These are phyloP conservation scores for Fabriciana adippe DNA, from an alignment of 2,888 invertebrate species.

Conservation along the genomic window DNA sequence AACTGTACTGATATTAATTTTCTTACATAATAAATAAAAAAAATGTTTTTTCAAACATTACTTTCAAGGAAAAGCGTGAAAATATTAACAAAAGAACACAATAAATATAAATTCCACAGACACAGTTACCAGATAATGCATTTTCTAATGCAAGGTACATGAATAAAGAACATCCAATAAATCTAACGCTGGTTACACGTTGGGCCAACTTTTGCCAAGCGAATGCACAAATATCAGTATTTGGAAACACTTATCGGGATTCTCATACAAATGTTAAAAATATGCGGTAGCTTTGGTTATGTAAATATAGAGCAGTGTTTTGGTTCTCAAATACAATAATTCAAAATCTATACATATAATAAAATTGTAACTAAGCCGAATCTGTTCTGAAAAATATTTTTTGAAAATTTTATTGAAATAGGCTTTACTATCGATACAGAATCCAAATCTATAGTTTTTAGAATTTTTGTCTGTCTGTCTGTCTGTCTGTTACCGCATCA, in stretches of 20 bases:
- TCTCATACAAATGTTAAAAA: neutral
- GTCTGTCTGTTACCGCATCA: no score
- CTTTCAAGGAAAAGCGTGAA: conserved; percentile 17
- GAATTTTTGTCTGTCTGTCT: no score
- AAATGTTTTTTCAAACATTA: conserved; percentile 3
- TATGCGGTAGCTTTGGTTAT: neutral
- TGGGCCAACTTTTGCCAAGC: conserved; percentile 4
- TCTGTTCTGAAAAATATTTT: no score
- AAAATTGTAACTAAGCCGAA: no score
- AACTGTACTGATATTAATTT: no score
- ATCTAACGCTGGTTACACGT: conserved; percentile 11
- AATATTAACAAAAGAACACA: conserved; percentile 15
- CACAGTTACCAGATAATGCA: conserved; percentile 21
- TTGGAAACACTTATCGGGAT: conserved; percentile 9
- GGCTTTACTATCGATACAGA: no score
- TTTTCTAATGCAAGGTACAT: conserved; percentile 24
- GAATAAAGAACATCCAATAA: conserved; percentile 21
- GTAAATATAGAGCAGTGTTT: no score
- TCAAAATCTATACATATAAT: no score
- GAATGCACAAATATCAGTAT: neutral
- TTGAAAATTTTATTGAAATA: no score
- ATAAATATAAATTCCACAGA: conserved; percentile 18
- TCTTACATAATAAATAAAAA: neutral
- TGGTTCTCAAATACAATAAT: no score
- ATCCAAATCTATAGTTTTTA: no score